Percentiles rank a stretch among this genome's conserved stretches.
These are phyloP conservation scores for Antheraea assamensis DNA, from an alignment of 2,888 invertebrate genomes.

Conservation along the genomic window DNA sequence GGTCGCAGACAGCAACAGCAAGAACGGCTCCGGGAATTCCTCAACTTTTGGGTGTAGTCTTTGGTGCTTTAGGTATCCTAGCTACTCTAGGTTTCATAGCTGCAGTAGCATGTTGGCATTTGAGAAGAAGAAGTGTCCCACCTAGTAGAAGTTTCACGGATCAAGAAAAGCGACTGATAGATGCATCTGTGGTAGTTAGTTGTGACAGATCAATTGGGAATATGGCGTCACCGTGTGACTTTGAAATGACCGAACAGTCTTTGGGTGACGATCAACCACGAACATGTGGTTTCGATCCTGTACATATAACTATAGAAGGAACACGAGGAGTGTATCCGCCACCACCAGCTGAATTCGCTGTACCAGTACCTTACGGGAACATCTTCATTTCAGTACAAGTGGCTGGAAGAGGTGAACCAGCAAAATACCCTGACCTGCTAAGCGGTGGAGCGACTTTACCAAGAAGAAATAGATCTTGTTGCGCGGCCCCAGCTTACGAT, in stretches of 20 bases:
- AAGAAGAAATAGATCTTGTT: slow-evolving; percentile 73
- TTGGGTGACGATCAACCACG: slow-evolving; percentile 70
- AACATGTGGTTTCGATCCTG: slow-evolving; percentile 81
- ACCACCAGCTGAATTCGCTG: slow-evolving; percentile 81
- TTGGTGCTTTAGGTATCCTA: slow-evolving; percentile 87
- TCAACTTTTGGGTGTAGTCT: slow-evolving; percentile 87
- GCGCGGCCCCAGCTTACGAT: slow-evolving; percentile 88
- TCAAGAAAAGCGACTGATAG: slow-evolving; percentile 92
- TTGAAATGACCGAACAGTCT: slow-evolving; percentile 75
- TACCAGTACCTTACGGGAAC: slow-evolving; percentile 84
- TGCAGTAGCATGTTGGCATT: slow-evolving; percentile 82
- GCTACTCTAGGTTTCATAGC: slow-evolving; percentile 84
- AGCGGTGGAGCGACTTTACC: slow-evolving; percentile 76
- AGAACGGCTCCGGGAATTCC: slow-evolving; percentile 88
- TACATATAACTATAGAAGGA: slow-evolving; percentile 84
- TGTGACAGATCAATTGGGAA: slow-evolving; percentile 86
- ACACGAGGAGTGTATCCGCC: slow-evolving; percentile 76
- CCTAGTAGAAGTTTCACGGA: slow-evolving; percentile 89
- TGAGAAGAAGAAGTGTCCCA: slow-evolving; percentile 87
- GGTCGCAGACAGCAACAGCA: slow-evolving; percentile 89
- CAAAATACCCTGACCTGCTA: slow-evolving; percentile 89
- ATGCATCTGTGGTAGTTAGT: slow-evolving; percentile 86
- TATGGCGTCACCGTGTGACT: slow-evolving; percentile 80
- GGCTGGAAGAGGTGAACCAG: slow-evolving; percentile 72
- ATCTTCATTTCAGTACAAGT: slow-evolving; percentile 95